phyloP scores from a whole-genome alignment of 2,888 invertebrate genomes.

The Nesidiocoris tenuis region DNA sequence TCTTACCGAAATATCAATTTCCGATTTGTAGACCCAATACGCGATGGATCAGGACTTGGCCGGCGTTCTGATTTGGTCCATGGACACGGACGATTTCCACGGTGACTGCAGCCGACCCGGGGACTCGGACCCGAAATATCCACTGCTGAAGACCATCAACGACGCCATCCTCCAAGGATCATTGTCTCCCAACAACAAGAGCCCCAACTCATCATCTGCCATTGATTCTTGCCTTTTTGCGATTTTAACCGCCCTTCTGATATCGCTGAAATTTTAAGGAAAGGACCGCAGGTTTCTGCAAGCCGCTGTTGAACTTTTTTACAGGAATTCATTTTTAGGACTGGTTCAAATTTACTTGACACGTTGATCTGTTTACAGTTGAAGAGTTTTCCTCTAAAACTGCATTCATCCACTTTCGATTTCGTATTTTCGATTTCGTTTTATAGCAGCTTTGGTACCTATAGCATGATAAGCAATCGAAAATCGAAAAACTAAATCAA shows the following conservation, averaged over 20 bases:
- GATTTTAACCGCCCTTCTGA: neutral
- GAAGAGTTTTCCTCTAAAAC: no score
- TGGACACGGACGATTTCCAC: conserved; percentile 83
- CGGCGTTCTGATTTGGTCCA: conserved; percentile 86
- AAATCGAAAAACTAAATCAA: no score
- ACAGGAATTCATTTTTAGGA: no score
- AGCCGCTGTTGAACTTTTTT: no score
- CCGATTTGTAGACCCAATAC: conserved; percentile 27
- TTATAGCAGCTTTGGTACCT: no score
- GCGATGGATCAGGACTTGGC: conserved; percentile 64
- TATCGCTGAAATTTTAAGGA: neutral
- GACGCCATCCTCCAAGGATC: conserved; percentile 58
- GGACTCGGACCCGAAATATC: conserved; percentile 56
- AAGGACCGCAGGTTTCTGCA: no score
- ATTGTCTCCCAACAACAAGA: conserved; percentile 8
- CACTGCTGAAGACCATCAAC: conserved; percentile 71
- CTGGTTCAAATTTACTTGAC: no score
- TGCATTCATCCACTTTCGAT: no score
- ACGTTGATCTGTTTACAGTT: no score
- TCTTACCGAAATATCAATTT: no score
- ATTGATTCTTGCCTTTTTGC: neutral
- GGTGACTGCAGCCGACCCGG: conserved; percentile 61
- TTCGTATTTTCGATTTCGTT: no score
- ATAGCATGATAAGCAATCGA: no score
- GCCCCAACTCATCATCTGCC: neutral